These are phyloP conservation scores for Macroramphosus scolopax DNA, from an alignment of 2,797 vertebrate genomes.

Conservation along the genomic window DNA sequence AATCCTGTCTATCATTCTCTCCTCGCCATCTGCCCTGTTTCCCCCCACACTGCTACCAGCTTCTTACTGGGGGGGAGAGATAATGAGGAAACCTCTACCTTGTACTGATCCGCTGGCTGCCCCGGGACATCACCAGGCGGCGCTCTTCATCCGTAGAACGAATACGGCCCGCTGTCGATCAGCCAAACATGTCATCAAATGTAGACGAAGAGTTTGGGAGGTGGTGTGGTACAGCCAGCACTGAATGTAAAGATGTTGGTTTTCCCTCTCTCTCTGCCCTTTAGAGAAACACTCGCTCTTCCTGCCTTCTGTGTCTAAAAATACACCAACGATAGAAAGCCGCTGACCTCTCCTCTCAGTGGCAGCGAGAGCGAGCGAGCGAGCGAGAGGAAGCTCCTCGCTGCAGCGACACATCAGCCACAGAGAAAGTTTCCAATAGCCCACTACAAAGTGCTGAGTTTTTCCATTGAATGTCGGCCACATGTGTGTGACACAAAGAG, in stretches of 20 bases:
- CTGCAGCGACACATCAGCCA: constrained; percentile 66
- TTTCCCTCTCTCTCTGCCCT: constrained; percentile 56
- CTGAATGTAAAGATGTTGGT: constrained; percentile 52
- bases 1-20: constrained; percentile 67
- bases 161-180: constrained; percentile 20
- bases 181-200: constrained; percentile 3
- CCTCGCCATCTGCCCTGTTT: constrained; percentile 47
- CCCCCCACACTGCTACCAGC: constrained; percentile 20
- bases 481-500: constrained; percentile 53
- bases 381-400: constrained; percentile 61
- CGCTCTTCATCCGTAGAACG: constrained; percentile 28
- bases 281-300: constrained; percentile 60
- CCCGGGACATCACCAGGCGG: constrained; percentile 35
- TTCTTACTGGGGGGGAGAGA: constrained; percentile 37
- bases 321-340: constrained; percentile 60
- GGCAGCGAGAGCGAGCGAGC: constrained; percentile 36
- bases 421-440: constrained; percentile 81
- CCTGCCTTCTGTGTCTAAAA: constrained; percentile 78
- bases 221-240: constrained; percentile 59
- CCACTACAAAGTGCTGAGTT: constrained; percentile 69
- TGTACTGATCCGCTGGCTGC: constrained; percentile 61
- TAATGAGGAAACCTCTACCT: constrained; percentile 39
- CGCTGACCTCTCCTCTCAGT: constrained; percentile 63
- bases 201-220: constrained; percentile 15
- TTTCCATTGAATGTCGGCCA: constrained; percentile 76